A percentile compares a stretch with the other conserved stretches of the same genome.
phyloP scores from a whole-genome alignment of 2,113 vertebrate species.

The Prunella himalayana region DNA sequence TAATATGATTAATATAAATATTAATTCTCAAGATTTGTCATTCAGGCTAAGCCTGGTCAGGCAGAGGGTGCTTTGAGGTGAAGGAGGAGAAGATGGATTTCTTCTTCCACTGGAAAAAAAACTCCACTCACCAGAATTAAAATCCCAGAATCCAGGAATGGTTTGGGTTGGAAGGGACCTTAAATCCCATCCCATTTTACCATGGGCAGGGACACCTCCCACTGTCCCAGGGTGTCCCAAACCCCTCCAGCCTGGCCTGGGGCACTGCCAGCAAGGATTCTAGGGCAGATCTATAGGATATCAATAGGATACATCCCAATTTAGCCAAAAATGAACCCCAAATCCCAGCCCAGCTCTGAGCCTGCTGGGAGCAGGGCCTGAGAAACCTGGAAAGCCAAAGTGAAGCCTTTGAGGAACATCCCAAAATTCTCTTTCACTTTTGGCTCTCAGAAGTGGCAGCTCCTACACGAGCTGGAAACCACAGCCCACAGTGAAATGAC shows the following conservation, averaged over 20 bases:
- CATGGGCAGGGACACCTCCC: not conserved
- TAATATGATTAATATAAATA: not conserved
- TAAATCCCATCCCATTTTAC: not conserved
- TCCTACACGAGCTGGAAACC: not conserved
- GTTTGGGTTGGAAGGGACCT: not conserved
- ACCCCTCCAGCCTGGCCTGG: not conserved
- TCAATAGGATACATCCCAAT: not conserved
- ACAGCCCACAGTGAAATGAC: not conserved
- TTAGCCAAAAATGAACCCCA: not conserved
- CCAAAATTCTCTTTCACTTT: not conserved
- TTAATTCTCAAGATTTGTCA: not conserved
- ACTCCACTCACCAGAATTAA: not conserved
- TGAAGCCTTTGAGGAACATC: not conserved
- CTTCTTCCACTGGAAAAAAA: too few species aligned
- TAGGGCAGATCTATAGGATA: fast-evolving
- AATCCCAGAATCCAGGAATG: not conserved
- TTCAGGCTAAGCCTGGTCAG: not conserved
- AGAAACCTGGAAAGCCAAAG: conserved; percentile 29
- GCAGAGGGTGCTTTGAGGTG: not conserved
- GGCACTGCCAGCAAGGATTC: fast-evolving
- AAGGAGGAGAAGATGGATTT: not conserved
- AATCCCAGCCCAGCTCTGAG: fast-evolving
- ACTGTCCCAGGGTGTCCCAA: not conserved
- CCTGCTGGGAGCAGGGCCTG: not conserved
- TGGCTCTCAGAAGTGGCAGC: not conserved